Base-by-base conservation (phyloP, 1,140 invertebrate genomes). In the Diorhabda elongata region DNA sequence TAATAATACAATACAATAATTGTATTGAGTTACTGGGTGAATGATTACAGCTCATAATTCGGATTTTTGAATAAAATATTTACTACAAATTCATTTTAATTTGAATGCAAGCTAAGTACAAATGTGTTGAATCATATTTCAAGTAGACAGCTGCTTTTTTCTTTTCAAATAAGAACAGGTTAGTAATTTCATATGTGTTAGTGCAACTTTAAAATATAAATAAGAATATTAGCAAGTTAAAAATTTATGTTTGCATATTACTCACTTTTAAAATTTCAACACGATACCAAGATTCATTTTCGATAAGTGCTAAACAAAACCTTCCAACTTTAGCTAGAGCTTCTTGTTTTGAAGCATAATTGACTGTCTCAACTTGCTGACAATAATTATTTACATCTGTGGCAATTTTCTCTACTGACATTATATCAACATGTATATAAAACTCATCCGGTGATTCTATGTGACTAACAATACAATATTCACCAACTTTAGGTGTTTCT, bases 361-460 rank as follows among this genome's bases (percentile, higher is more conserved):
- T 62, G 2, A 44, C 11, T 42, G 43, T 41, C 6, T 9, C 42
- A n/a, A 42, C 41, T n/a, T 62, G 6, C n/a, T 6, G 41, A 41
- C 26, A 52, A n/a, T 58, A 43, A 7, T 42, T 42, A 56, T 43
- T n/a, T 5, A 62, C 42, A 52, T 56, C n/a, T 6, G 52, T n/a
- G 3, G 45, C 43, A 8, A 62, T 52, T 9, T 57, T 41, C 43
- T 70, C 69, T 9, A 70, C 42, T 3, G n/a, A n/a, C n/a, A 42
- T 11, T 9, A 41, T 57, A 41, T 67, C 62, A 3, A 67, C 59
- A 67, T 70, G 69, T 7, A 70, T 62, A 58, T 70, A 70, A 67
- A 70, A 67, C 58, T 70, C 64, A 56, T 41, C 11, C 7, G 69
- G 69, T 5, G 64, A 63, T 42, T 47, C 60, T 3, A 67, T 61